Base-by-base conservation (phyloP, 1,140 invertebrate species). In the Drosophila truncata region DNA sequence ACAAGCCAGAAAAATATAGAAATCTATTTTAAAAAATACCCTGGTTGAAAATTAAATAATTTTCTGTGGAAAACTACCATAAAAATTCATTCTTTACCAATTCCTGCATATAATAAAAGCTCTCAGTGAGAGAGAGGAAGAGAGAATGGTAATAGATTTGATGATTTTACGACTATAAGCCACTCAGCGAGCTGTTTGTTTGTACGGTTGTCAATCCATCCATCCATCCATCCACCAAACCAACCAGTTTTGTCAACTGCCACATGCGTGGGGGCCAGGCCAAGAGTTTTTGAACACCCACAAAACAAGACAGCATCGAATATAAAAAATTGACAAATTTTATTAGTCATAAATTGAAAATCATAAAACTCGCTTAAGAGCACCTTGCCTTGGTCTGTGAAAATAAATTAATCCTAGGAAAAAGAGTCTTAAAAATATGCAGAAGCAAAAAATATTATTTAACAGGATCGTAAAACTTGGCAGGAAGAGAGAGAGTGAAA, bases 341-440 rank as follows among this genome's bases (percentile, higher is more conserved):
- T 87, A 87, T 87, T 88, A 84, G 77, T 88, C 84, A 87, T 87
- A 87, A 87, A 87, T 87, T 88, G 72, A 61, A 76, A 71, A 70
- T 66, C 82, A 85, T 81, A 81, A 85, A 85, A 78, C 55, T 63
- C 64, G 63, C 67, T 66, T 57, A 35, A 44, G 6, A 27, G 23
- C 78, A 86, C 82, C 82, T 82, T 64, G 62, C 27, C 79, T 83
- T 33, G 39, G 83, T 77, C 71, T 73, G 80, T 87, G 82, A 80
- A 87, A 86, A 82, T 80, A 87, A 86, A 87, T 86, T 82, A 85
- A 78, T 49, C 63, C 29, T 33, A 73, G 82, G 58, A 79, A 76
- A 76, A 42, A 23, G 11, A 20, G 55, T 67, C 63, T 61, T 49
- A 69, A 86, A 75, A 76, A 86, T 86, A 80, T 86, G 83, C 83